These are phyloP conservation scores for Apamea monoglypha DNA, from an alignment of 2,888 invertebrate genomes.

Conservation along the genomic window DNA sequence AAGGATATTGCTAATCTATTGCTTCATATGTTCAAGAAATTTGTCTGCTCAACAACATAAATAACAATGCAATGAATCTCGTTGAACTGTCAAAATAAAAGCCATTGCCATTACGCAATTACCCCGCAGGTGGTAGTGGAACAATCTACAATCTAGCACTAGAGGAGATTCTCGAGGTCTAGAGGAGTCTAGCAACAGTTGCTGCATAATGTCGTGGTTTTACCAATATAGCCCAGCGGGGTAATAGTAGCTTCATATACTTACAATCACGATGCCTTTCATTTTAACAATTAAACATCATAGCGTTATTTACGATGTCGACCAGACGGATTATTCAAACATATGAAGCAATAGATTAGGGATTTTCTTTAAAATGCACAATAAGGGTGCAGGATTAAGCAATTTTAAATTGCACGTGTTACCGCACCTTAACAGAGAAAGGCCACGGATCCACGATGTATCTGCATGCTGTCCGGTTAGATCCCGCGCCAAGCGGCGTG, in stretches of 20 bases:
- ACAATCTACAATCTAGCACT: background rate
- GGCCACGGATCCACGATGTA: slow-evolving; percentile 35
- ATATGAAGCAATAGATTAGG: background rate
- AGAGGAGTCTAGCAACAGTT: too few species aligned
- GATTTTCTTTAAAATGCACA: too few species aligned
- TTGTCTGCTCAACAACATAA: too few species aligned
- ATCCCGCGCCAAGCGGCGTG: slow-evolving; percentile 61
- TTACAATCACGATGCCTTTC: background rate
- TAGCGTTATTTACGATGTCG: background rate
- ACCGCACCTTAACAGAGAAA: slow-evolving; percentile 33
- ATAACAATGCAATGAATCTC: too few species aligned
- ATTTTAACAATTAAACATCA: background rate
- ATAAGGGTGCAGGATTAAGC: background rate
- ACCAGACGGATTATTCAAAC: background rate
- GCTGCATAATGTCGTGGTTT: background rate
- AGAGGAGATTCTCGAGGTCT: too few species aligned
- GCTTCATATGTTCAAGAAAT: too few species aligned
- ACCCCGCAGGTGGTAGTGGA: too few species aligned
- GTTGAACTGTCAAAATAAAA: too few species aligned
- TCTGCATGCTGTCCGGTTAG: slow-evolving; percentile 67
- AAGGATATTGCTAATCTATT: too few species aligned
- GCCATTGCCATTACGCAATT: too few species aligned
- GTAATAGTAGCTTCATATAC: background rate
- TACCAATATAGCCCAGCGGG: background rate
- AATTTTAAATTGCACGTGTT: background rate